Evolutionary conservation across 2,113 vertebrate genomes (phyloP).

Genomic region (Neotoma lepida): DNA sequence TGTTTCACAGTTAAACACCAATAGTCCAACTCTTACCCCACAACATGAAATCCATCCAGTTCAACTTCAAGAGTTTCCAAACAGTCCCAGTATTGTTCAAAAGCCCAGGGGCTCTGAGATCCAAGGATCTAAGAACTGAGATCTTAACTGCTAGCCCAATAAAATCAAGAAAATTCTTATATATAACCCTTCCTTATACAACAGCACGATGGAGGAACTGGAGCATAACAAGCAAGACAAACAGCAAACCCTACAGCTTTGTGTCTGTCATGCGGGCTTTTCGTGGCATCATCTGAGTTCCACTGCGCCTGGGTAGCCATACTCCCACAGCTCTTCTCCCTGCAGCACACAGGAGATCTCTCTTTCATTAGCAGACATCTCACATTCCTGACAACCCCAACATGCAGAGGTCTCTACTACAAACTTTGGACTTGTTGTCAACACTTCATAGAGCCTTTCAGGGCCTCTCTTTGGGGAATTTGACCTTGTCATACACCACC

Average conservation of each 20-base stretch:
- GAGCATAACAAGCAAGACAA: background rate
- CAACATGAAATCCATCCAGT: background rate
- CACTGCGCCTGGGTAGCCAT: background rate
- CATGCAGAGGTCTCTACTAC: too few species aligned
- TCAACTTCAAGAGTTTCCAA: background rate
- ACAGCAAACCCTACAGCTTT: background rate
- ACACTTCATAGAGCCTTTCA: background rate
- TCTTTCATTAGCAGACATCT: background rate
- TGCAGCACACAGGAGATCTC: background rate
- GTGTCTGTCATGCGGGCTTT: background rate
- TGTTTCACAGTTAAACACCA: background rate
- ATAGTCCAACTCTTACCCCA: background rate
- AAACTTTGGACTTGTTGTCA: background rate
- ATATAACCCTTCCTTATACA: background rate
- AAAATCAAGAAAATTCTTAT: background rate
- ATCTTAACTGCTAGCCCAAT: background rate
- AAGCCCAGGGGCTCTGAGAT: background rate
- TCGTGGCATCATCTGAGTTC: background rate
- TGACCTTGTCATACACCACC: background rate
- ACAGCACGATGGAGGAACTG: background rate
- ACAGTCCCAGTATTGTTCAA: background rate
- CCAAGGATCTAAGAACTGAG: too few species aligned
- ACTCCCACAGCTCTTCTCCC: background rate
- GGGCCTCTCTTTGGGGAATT: background rate
- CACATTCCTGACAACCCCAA: background rate